Evolutionary conservation across 2,888 invertebrate species (phyloP), one percentile per base, ranked within the genome.

Genomic region (Marronus borbonicus): DNA sequence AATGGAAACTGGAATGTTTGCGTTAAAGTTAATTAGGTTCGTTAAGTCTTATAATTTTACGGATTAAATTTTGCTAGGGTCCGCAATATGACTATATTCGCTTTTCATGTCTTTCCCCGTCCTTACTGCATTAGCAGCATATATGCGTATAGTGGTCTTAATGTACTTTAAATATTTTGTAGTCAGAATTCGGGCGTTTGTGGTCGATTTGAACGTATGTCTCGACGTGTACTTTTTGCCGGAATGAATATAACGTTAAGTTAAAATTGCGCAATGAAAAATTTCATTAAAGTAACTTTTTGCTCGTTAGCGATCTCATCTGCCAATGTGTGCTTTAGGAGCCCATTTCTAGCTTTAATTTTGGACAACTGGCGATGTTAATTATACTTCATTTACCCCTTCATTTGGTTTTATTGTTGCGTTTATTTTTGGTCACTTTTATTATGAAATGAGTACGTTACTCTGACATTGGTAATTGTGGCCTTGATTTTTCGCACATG

Each of bases 11-110:
- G 72, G 60, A 72, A 72, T 58, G 39, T 58, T 72, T 58, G 58
- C 72, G 72, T 58, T 58, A 58, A 70, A 72, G 72, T 72, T 72
- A 72, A 72, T 72, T 72, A 72, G 72, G 58, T 72, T 72, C 58
- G 72, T 72, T 72, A 72, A 58, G 20, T 72, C 39, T 72, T 72
- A 60, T 58, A 72, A 72, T 72, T 72, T 72, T 60, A 52, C 72
- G 58, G 72, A 72, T 72, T 72, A 72, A 58, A 72, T 72, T 58
- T 72, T 39, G 72, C 72, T 72, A 58, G 58, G 72, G 72, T 72
- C 28, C 68, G 68, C 68, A 68, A 68, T 68, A 68, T 68, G 68
- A 68, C 50, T 68, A 68, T 50, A 68, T 68, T 68, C 68, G 68
- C 52, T 50, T 68, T 68, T 68, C 68, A 68, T 68, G 50, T 68